phyloP scores from a whole-genome alignment of 2,113 vertebrate genomes.

The Epinephelus moara region DNA sequence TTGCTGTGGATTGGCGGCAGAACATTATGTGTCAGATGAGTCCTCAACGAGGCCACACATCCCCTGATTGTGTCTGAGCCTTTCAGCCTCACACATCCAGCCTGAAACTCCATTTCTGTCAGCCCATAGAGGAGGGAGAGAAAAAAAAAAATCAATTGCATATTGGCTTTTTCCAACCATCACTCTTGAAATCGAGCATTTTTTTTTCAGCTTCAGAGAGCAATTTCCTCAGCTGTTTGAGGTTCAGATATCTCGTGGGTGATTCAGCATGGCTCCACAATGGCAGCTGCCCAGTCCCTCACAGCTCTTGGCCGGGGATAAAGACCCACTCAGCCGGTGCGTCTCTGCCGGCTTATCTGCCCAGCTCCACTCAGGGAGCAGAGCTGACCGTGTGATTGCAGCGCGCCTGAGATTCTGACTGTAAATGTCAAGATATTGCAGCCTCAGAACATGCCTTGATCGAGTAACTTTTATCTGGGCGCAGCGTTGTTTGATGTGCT shows the following conservation, averaged over 20 bases:
- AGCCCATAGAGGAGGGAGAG: neutral
- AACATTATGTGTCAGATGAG: constrained; percentile 29
- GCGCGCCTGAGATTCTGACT: constrained; percentile 19
- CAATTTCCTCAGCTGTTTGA: constrained; percentile 61
- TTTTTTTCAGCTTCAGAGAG: constrained; percentile 49
- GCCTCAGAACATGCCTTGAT: constrained; percentile 38
- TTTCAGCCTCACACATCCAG: constrained; percentile 14
- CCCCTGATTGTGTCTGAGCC: neutral
- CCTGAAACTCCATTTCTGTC: constrained; percentile 31
- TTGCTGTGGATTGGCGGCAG: constrained; percentile 3
- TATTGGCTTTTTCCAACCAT: constrained; percentile 48
- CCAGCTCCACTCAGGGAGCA: constrained; percentile 26
- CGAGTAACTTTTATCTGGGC: constrained; percentile 39
- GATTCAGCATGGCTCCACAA: constrained; percentile 54
- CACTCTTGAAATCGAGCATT: constrained; percentile 26
- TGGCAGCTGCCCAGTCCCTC: constrained; percentile 41
- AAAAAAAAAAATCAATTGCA: constrained; percentile 31
- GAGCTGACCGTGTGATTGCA: constrained; percentile 32
- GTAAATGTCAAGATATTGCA: constrained; percentile 72
- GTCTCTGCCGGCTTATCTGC: constrained; percentile 54
- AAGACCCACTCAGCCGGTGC: constrained; percentile 26
- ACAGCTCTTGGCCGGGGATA: constrained; percentile 53
- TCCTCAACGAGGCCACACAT: constrained; percentile 1
- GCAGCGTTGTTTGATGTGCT: constrained; percentile 39
- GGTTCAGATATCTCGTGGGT: constrained; percentile 47